Evolutionary conservation across 2,888 invertebrate genomes (phyloP).

Genomic region (Platycnemis pennipes): DNA sequence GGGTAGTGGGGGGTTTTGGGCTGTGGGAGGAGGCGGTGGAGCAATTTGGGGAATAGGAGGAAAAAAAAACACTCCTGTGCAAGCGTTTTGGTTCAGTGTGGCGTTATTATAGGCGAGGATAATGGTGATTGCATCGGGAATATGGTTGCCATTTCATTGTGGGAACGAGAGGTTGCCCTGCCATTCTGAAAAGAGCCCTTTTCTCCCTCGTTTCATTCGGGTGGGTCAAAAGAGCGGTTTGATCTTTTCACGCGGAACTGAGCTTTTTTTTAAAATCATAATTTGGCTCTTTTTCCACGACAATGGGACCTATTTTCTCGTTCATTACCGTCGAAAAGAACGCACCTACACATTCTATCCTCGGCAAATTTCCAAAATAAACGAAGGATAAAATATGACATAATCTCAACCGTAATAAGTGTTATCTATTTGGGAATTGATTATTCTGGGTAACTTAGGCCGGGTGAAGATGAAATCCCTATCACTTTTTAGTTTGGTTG

Average conservation of each 20-base stretch:
- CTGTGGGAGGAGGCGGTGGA: neutral
- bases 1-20: neutral
- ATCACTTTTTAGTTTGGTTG: too few species aligned
- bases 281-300: too few species aligned
- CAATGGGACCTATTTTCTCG: too few species aligned
- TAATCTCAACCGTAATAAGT: too few species aligned
- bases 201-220: neutral
- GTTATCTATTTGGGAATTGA: too few species aligned
- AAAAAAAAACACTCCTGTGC: neutral
- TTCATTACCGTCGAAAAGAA: too few species aligned
- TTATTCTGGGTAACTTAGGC: too few species aligned
- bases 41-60: neutral
- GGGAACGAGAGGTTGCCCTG: neutral
- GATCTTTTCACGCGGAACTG: neutral
- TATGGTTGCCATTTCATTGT: neutral
- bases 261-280: neutral
- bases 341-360: too few species aligned
- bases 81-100: neutral
- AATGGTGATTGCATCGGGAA: constrained; percentile 12
- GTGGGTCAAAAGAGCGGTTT: neutral
- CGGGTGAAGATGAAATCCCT: too few species aligned
- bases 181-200: neutral
- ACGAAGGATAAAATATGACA: too few species aligned
- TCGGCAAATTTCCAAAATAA: too few species aligned
- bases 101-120: neutral